These are phyloP conservation scores for Thomomys bottae DNA, from an alignment of 2,113 vertebrate species.

Conservation along the genomic window DNA sequence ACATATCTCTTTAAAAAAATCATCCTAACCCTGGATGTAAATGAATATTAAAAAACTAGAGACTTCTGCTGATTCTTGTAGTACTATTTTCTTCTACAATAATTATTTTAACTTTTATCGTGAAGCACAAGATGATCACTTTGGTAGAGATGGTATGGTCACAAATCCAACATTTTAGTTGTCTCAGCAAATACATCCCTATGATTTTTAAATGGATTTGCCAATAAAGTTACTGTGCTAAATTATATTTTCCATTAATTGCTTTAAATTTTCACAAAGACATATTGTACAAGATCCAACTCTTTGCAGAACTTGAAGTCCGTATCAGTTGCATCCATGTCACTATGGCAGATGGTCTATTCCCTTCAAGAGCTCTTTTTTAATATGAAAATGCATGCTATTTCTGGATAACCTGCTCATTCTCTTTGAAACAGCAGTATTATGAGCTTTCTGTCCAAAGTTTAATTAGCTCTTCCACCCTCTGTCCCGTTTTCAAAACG, in stretches of 20 bases:
- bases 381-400: conserved; percentile 52
- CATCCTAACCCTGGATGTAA: not conserved
- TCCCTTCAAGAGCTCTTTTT: conserved; percentile 24
- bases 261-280: conserved; percentile 40
- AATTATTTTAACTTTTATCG: not conserved
- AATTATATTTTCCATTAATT: conserved; percentile 13
- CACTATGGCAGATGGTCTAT: conserved; percentile 44
- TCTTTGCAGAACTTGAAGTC: conserved; percentile 32
- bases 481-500: conserved; percentile 57
- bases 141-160: not conserved
- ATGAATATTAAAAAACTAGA: not conserved
- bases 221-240: not conserved
- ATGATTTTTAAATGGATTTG: not conserved
- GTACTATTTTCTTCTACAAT: not conserved
- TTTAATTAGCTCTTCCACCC: conserved; percentile 65
- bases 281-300: not conserved
- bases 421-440: conserved; percentile 63
- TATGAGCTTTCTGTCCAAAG: conserved; percentile 7
- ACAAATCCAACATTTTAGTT: conserved; percentile 35
- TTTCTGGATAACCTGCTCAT: conserved; percentile 46
- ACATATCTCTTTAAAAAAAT: not conserved
- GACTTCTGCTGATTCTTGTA: not conserved
- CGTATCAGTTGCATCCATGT: not conserved
- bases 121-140: not conserved
- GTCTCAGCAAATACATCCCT: not conserved